Conservation (phyloP, 2,113 vertebrate species). For the Siniperca chuatsi region DNA sequence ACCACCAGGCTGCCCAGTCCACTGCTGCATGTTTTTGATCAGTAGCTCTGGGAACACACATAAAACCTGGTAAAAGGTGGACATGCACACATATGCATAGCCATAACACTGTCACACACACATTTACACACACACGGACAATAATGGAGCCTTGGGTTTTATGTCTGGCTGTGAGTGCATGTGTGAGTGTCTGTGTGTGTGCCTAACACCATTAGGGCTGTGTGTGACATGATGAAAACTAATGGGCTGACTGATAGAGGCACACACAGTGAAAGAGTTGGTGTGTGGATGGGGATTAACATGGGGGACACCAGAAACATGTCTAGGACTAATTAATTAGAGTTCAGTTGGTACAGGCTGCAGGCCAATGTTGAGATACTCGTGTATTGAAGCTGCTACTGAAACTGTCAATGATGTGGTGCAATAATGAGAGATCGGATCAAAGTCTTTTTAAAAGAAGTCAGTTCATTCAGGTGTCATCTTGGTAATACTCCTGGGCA, state of each 20-base stretch:
- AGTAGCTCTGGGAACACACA: conserved; percentile 66
- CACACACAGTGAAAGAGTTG: conserved; percentile 34
- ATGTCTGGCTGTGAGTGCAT: conserved; percentile 42
- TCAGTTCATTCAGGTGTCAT: not conserved
- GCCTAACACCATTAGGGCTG: conserved; percentile 36
- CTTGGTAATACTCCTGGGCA: not conserved
- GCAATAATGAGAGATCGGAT: not conserved
- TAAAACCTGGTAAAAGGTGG: conserved; percentile 62
- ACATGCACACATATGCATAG: conserved; percentile 20
- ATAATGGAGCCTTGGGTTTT: conserved; percentile 65
- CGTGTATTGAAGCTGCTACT: not conserved
- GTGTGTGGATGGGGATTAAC: conserved; percentile 28
- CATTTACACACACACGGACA: conserved; percentile 52
- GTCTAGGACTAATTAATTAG: conserved; percentile 39
- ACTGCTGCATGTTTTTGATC: conserved; percentile 72
- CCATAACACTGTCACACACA: conserved; percentile 63
- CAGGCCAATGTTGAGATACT: not conserved
- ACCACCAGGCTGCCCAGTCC: conserved; percentile 50
- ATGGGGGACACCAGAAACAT: conserved; percentile 25
- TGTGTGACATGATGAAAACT: conserved; percentile 61
- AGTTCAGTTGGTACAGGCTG: conserved; percentile 12
- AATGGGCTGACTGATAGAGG: conserved; percentile 56
- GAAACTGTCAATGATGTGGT: not conserved
- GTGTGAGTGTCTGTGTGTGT: not conserved
- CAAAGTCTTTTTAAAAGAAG: not conserved